phyloP scores from a whole-genome alignment of 1,140 invertebrate species.

The Xylocopa sonorina region DNA sequence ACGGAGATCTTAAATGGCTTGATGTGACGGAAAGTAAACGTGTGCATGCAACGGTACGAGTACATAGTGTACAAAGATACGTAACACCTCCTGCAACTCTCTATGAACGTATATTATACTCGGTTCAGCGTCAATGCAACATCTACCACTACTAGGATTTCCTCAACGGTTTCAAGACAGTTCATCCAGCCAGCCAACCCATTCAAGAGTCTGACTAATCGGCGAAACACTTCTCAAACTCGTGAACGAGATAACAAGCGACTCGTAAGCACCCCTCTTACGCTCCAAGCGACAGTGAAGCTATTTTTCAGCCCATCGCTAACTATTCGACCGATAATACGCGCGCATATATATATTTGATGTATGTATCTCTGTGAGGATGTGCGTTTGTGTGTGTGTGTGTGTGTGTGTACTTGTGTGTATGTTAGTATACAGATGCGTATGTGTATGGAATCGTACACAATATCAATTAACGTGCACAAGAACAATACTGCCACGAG shows the following conservation, averaged over 20 bases:
- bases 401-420: slow-evolving; percentile 54
- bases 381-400: slow-evolving; percentile 22
- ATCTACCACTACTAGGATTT: slow-evolving; percentile 22
- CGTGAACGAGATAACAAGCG: neutral
- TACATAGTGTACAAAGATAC: slow-evolving; percentile 4
- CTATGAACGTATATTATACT: slow-evolving; percentile 9
- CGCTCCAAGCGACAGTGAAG: neutral
- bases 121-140: slow-evolving; percentile 14
- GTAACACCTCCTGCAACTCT: neutral
- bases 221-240: neutral
- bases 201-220: neutral
- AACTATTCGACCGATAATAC: neutral
- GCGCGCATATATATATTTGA: neutral
- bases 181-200: neutral
- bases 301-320: slow-evolving; percentile 2
- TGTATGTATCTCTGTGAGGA: neutral
- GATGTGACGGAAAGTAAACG: neutral
- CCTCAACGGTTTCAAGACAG: slow-evolving; percentile 11
- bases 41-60: slow-evolving; percentile 22
- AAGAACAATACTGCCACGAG: slow-evolving; percentile 82
- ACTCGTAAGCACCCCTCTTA: neutral
- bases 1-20: neutral
- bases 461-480: slow-evolving; percentile 83
- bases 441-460: slow-evolving; percentile 75
- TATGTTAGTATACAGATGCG: slow-evolving; percentile 24